Base-by-base conservation (phyloP, 2,113 vertebrate genomes). In the Stomatorhinus ivindoensis region DNA sequence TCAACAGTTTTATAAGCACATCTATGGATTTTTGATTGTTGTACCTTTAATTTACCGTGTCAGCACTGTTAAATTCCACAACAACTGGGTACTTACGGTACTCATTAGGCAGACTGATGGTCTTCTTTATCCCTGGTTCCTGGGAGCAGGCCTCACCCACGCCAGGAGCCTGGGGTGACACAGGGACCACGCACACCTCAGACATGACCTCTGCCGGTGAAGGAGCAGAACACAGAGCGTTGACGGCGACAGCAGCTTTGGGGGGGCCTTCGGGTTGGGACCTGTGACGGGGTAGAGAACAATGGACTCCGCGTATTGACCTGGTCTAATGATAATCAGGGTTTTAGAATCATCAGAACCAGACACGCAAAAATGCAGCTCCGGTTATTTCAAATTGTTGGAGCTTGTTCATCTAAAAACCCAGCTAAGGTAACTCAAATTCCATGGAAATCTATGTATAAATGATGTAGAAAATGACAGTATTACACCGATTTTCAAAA, bases 81-180 rank as follows among this genome's bases (percentile, higher is more conserved):
- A 27, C 0, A 4, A 53, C 46, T 5, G 42, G 1, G 2, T 35
- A 93, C 94, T 94, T 53, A 95, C 95, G 90, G 89, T 92, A 93
- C 44, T 93, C 92, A 0, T 94, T 91, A 0, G 92, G 93, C 17
- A 93, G 90, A 90, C 89, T 86, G 89, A 93, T 86, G 42, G 89
- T 90, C 87, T 86, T 89, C 73, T 89, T 93, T 61, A 46, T 92
- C 86, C 88, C 89, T 0, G 86, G 89, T 1, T 88, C 65, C 27
- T 89, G 89, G 24, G 91, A 17, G 3, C 24, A 0, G 46, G 83
- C 42, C 55, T 83, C 91, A 61, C 50, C 91, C 17, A 4, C 44
- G 31, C 73, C 91, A 0, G 44, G 88, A 1, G 88, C 35, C 89
- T 73, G 89, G 11, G 55, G 10, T 5, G n/a, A 15, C 35, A 51